Conservation (phyloP, 2,113 vertebrate genomes). For the Strigops habroptila region DNA sequence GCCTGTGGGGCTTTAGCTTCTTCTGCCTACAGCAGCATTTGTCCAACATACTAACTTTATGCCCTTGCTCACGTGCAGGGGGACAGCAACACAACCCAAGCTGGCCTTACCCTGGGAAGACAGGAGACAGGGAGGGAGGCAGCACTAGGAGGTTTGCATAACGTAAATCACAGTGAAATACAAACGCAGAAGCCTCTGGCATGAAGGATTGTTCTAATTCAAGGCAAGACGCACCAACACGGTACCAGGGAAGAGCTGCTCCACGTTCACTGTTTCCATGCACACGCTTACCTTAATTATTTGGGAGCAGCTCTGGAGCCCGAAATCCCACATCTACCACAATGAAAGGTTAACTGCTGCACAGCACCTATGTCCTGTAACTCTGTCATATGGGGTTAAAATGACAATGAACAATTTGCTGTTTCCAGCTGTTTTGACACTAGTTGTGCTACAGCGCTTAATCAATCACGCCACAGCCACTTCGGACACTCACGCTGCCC, state of each 20-base stretch:
- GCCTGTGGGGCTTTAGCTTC: background rate
- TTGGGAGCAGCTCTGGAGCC: background rate
- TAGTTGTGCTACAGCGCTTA: background rate
- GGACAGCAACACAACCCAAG: background rate
- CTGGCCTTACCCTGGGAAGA: background rate
- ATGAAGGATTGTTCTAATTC: background rate
- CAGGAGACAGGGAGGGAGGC: background rate
- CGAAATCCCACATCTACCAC: background rate
- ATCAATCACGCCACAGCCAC: background rate
- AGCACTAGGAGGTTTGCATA: background rate
- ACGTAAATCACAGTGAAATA: background rate
- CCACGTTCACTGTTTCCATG: background rate
- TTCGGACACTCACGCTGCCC: accelerated
- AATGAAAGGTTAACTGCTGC: background rate
- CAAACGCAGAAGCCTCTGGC: background rate
- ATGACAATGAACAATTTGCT: accelerated
- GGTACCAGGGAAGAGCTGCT: background rate
- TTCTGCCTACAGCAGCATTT: background rate
- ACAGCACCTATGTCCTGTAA: background rate
- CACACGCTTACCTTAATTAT: background rate
- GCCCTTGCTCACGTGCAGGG: accelerated
- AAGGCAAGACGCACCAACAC: background rate
- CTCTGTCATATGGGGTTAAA: accelerated
- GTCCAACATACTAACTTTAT: background rate
- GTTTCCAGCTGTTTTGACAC: background rate